A percentile compares a stretch with the other conserved stretches of the same genome.
phyloP scores from a whole-genome alignment of 2,888 invertebrate genomes.

The Podotricha telesiphe region DNA sequence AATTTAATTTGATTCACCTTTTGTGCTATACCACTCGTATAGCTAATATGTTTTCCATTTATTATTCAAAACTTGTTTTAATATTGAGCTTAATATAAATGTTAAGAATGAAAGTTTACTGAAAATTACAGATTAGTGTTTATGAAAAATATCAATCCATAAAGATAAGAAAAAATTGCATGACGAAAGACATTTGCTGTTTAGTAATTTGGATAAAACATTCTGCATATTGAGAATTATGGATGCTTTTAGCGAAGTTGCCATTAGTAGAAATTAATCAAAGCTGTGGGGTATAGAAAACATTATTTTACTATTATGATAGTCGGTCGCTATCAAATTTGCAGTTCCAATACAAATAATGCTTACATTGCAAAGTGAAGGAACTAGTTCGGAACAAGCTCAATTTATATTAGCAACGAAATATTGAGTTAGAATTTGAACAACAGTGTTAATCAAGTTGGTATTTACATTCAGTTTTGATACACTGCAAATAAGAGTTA shows the following conservation, averaged over 20 bases:
- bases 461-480: constrained; percentile 40
- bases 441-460: constrained; percentile 40
- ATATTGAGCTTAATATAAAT: neutral
- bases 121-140: neutral
- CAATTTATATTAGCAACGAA: constrained; percentile 50
- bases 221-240: constrained; percentile 22
- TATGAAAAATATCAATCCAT: neutral
- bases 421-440: constrained; percentile 53
- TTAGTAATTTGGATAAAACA: constrained; percentile 1
- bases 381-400: constrained; percentile 55
- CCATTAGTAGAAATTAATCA: constrained; percentile 21
- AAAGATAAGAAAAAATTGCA: constrained; percentile 45
- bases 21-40: neutral
- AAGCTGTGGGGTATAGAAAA: constrained; percentile 5
- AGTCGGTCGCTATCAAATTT: constrained; percentile 49
- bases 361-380: constrained; percentile 47
- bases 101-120: neutral
- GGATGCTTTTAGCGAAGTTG: constrained; percentile 26
- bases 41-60: neutral
- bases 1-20: neutral
- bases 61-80: neutral
- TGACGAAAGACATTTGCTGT: constrained; percentile 56
- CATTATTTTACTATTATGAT: constrained; percentile 47
- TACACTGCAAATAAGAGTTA: neutral
- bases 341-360: constrained; percentile 51